Conservation (phyloP, 2,797 vertebrate genomes). For the Lacerta agilis region DNA sequence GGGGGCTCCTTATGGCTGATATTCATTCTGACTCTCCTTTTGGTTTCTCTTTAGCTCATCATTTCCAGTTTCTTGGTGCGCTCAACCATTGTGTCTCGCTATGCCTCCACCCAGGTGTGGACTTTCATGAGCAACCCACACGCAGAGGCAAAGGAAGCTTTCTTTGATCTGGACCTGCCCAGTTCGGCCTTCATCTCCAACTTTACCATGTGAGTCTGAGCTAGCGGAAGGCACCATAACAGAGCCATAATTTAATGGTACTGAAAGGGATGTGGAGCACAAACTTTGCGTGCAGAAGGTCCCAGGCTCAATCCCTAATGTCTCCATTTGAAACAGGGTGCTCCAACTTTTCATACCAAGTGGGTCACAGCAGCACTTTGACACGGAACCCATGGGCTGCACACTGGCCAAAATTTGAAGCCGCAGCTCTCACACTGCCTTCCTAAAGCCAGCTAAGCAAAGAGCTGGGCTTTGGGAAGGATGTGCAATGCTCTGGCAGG, state of each 20-base stretch:
- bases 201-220: conserved; percentile 85
- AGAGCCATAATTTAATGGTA: background rate
- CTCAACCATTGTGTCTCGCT: conserved; percentile 83
- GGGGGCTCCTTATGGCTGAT: too few species aligned
- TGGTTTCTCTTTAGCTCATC: conserved; percentile 75
- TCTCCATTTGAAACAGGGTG: background rate
- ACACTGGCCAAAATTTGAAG: too few species aligned
- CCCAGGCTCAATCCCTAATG: background rate
- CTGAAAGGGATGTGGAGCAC: background rate
- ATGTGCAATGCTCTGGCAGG: too few species aligned
- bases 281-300: background rate
- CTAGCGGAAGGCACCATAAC: background rate
- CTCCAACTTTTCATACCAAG: too few species aligned
- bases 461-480: too few species aligned
- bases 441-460: too few species aligned
- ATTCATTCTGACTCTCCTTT: background rate
- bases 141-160: conserved; percentile 80
- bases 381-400: too few species aligned
- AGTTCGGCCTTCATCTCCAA: conserved; percentile 88
- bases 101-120: conserved; percentile 82
- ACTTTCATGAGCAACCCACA: conserved; percentile 86
- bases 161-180: conserved; percentile 87
- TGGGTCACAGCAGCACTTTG: too few species aligned
- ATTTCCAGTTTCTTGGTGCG: conserved; percentile 85
- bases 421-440: too few species aligned